These are phyloP conservation scores for Sylvia borin DNA, from an alignment of 2,797 vertebrate genomes.

Conservation along the genomic window DNA sequence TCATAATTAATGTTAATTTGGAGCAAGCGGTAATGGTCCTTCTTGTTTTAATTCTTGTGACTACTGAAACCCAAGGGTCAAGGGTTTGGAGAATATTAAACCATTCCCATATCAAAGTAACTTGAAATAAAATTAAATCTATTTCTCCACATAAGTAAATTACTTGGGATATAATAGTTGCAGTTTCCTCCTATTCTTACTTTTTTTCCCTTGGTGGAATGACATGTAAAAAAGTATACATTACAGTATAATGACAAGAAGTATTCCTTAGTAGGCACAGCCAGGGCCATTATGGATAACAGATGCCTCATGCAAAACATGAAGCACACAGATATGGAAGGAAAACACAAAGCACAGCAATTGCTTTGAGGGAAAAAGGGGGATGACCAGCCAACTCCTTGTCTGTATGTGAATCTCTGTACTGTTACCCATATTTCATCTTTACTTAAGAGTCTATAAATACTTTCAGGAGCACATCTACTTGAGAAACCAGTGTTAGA, in stretches of 20 bases:
- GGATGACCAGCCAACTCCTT: background rate
- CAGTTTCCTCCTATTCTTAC: background rate
- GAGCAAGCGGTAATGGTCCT: background rate
- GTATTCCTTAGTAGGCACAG: background rate
- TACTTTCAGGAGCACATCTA: background rate
- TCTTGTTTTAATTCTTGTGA: background rate
- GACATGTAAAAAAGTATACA: background rate
- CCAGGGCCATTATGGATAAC: background rate
- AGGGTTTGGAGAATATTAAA: background rate
- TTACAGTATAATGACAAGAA: background rate
- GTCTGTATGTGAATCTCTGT: background rate
- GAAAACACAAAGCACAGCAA: background rate
- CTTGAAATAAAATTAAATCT: background rate
- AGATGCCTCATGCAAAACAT: background rate
- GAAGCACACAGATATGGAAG: background rate
- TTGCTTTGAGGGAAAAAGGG: background rate
- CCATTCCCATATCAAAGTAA: background rate
- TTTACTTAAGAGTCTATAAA: background rate
- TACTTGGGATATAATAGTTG: background rate
- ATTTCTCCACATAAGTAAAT: background rate
- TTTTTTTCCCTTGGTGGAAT: background rate
- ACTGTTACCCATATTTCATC: background rate
- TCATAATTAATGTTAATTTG: background rate
- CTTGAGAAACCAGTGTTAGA: background rate
- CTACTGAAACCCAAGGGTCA: background rate